Evolutionary conservation across 2,113 vertebrate genomes (phyloP).

Genomic region (Osmerus eperlanus): DNA sequence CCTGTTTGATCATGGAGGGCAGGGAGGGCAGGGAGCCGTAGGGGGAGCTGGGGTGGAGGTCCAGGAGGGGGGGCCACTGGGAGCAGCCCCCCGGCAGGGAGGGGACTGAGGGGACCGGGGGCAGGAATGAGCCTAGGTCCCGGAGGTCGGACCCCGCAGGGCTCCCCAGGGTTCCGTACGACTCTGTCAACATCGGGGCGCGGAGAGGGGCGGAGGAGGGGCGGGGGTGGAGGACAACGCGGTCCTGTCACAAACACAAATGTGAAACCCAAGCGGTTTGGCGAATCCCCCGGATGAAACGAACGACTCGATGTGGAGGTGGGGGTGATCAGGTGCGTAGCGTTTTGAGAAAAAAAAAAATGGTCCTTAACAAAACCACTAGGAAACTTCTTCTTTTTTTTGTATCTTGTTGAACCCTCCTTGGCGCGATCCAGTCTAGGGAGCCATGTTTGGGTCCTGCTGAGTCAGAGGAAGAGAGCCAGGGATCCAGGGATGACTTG

Average conservation of each 20-base stretch:
- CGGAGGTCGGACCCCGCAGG: slow-evolving; percentile 92
- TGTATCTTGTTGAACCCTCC: too few species aligned
- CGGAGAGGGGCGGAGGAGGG: background rate
- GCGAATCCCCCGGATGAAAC: too few species aligned
- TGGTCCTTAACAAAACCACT: too few species aligned
- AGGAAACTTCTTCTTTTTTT: too few species aligned
- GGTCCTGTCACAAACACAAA: too few species aligned
- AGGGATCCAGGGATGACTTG: slow-evolving; percentile 13
- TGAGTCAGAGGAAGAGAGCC: slow-evolving; percentile 32
- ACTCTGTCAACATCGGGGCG: slow-evolving; percentile 65
- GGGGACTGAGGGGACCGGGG: slow-evolving; percentile 77
- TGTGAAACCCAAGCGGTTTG: too few species aligned
- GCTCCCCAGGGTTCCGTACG: slow-evolving; percentile 73
- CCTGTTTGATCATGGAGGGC: slow-evolving; percentile 96
- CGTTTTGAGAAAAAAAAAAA: too few species aligned
- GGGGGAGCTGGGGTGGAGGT: slow-evolving; percentile 85
- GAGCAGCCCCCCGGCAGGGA: slow-evolving; percentile 78
- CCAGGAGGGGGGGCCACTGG: slow-evolving; percentile 92
- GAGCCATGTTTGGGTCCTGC: too few species aligned
- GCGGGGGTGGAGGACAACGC: too few species aligned
- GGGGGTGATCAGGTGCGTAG: too few species aligned
- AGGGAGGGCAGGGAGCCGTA: slow-evolving; percentile 84
- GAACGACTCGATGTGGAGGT: too few species aligned
- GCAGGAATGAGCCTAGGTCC: slow-evolving; percentile 81
- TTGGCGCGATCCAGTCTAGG: too few species aligned